Percentiles rank a stretch among this genome's conserved stretches.
phyloP scores from a whole-genome alignment of 2,113 vertebrate genomes.

The Hippocampus guttulatus region DNA sequence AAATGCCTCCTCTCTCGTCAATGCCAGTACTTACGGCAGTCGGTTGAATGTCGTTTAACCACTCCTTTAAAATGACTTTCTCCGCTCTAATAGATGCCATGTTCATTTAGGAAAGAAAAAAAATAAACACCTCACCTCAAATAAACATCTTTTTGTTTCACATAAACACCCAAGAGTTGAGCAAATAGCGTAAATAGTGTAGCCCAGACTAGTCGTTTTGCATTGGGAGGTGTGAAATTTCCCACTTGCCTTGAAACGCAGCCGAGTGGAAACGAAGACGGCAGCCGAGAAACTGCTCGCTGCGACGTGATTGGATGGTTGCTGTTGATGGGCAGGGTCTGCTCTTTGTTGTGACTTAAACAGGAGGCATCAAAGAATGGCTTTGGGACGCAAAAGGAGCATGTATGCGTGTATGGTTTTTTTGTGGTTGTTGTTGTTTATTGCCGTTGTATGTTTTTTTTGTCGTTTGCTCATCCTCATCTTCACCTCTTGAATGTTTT shows the following conservation, averaged over 20 bases:
- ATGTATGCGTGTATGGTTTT: slow-evolving; percentile 39
- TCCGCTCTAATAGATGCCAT: no score
- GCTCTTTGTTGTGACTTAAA: neutral
- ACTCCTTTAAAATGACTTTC: no score
- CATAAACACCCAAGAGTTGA: no score
- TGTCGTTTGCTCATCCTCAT: slow-evolving; percentile 12
- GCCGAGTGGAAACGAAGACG: neutral
- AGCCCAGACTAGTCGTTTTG: neutral
- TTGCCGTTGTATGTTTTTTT: neutral
- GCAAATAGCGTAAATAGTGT: no score
- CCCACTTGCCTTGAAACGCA: neutral
- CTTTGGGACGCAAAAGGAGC: slow-evolving; percentile 75
- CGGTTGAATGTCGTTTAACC: no score
- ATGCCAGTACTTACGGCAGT: no score
- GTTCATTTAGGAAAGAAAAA: neutral
- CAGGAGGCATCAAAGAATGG: slow-evolving; percentile 69
- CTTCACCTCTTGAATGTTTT: neutral
- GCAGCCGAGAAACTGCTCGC: neutral
- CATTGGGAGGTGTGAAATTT: neutral
- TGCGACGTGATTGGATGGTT: slow-evolving; percentile 10
- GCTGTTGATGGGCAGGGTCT: slow-evolving; percentile 1
- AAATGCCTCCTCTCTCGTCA: neutral
- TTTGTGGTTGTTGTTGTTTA: neutral
- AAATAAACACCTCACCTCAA: slow-evolving; percentile 1
- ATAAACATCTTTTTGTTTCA: neutral